Evolutionary conservation across 2,888 invertebrate species (phyloP).

Genomic region (Pristionchus entomophagus): DNA sequence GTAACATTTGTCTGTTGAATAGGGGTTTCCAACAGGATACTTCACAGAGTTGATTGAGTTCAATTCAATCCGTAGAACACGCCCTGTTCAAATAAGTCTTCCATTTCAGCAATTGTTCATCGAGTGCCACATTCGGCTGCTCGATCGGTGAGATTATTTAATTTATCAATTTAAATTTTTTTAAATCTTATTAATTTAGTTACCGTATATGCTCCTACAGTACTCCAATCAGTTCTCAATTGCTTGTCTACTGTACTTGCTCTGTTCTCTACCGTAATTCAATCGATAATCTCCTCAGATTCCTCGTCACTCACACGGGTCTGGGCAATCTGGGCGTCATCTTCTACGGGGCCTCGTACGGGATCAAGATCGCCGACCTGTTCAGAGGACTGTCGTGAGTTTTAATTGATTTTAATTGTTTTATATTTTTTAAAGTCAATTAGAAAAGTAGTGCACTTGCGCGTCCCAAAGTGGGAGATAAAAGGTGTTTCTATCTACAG

Average conservation of each 20-base stretch:
- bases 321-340: background rate
- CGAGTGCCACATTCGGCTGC: constrained; percentile 4
- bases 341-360: background rate
- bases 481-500: no score
- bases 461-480: no score
- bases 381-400: background rate
- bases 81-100: no score
- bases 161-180: background rate
- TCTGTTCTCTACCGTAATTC: background rate
- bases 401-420: background rate
- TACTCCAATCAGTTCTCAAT: background rate
- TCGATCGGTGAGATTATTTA: background rate
- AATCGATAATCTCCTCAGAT: background rate
- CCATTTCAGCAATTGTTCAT: background rate
- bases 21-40: no score
- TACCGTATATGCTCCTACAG: background rate
- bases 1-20: no score
- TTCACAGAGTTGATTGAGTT: no score
- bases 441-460: no score
- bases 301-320: background rate
- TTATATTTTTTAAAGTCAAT: no score
- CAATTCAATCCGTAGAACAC: no score
- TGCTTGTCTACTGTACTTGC: no score
- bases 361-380: background rate
- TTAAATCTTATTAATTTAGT: no score